Evolutionary conservation across 2,113 vertebrate genomes (phyloP).

Genomic region (Pterocles orientalis): DNA sequence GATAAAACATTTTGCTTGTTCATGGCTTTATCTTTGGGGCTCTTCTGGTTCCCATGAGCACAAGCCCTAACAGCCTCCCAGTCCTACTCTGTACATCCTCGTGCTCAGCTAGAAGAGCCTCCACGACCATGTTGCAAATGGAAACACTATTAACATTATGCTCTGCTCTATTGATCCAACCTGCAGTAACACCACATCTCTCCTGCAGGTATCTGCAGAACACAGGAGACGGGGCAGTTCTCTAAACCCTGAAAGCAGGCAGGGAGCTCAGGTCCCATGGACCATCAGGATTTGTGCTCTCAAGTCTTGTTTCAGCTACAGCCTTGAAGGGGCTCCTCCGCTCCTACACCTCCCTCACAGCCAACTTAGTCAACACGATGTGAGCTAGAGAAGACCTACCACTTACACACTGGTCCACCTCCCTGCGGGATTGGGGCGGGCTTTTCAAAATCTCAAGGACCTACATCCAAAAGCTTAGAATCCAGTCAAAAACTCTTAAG

Average conservation of each 20-base stretch:
- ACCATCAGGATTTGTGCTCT: not conserved
- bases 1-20: not conserved
- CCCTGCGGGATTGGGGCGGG: not conserved
- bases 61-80: not conserved
- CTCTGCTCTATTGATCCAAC: not conserved
- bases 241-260: rapidly evolving
- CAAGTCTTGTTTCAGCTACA: not conserved
- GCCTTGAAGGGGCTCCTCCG: not conserved
- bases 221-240: not conserved
- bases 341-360: not conserved
- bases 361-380: not conserved
- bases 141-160: not conserved
- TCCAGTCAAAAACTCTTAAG: not conserved
- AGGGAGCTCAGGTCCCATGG: not conserved
- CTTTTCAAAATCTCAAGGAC: not conserved
- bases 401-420: not conserved
- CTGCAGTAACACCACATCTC: not conserved
- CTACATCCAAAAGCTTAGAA: not conserved
- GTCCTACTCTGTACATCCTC: not conserved
- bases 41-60: not conserved
- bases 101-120: not conserved
- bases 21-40: not conserved
- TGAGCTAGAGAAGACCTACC: not conserved
- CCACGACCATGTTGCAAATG: not conserved
- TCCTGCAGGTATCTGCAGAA: not conserved